A percentile compares a stretch with the other conserved stretches of the same genome.
Evolutionary conservation across 2,797 vertebrate species (phyloP).

Genomic region (Cirrhinus molitorella): DNA sequence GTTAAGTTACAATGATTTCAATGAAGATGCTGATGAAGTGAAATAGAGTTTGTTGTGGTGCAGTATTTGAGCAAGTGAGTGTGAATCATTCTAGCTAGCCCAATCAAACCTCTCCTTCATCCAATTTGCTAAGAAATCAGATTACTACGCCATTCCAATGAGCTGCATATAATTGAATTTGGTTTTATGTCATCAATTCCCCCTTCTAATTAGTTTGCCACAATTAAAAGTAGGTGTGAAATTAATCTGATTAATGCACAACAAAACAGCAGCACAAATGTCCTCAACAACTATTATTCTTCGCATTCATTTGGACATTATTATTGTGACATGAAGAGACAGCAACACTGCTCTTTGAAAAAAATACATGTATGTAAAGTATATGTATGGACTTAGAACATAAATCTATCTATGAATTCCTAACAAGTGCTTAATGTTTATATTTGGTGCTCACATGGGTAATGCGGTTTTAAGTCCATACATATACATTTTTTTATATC

Average conservation of each 20-base stretch:
- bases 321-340: neutral
- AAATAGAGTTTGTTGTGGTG: neutral
- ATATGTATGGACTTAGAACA: neutral
- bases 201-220: slow-evolving; percentile 74
- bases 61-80: slow-evolving; percentile 45
- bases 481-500: neutral
- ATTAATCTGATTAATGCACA: slow-evolving; percentile 73
- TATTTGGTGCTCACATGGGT: too few species aligned
- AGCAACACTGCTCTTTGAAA: neutral
- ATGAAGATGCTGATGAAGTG: neutral
- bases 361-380: neutral
- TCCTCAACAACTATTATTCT: slow-evolving; percentile 47
- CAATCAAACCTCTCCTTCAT: slow-evolving; percentile 67
- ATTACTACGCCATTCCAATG: slow-evolving; percentile 69
- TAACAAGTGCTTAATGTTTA: too few species aligned
- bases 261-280: slow-evolving; percentile 60
- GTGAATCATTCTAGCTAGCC: slow-evolving; percentile 51
- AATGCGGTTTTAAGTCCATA: neutral
- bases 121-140: slow-evolving; percentile 71
- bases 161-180: slow-evolving; percentile 75
- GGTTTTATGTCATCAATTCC: slow-evolving; percentile 72
- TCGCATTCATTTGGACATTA: neutral
- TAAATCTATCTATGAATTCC: too few species aligned
- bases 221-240: slow-evolving; percentile 74
- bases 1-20: neutral